These are phyloP conservation scores for Fistularia commersonii DNA, from an alignment of 2,797 vertebrate genomes.

Conservation along the genomic window DNA sequence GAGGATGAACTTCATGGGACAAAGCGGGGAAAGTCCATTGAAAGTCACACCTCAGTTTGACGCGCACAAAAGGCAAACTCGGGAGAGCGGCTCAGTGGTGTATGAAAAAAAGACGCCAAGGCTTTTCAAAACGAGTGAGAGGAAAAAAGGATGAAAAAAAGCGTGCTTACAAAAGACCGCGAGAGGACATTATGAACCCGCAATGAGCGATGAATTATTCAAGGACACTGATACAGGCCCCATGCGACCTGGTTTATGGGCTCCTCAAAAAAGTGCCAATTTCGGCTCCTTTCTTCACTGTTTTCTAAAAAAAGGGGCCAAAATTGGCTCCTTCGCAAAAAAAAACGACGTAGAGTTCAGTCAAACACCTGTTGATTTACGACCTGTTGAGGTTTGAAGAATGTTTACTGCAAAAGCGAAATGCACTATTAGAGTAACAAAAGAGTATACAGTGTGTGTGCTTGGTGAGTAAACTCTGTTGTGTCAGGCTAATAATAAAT, in stretches of 20 bases:
- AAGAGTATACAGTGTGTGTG: constrained; percentile 38
- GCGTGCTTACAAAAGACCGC: constrained; percentile 89
- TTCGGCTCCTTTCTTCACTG: constrained; percentile 61
- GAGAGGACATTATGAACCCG: constrained; percentile 98
- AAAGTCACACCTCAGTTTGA: constrained; percentile 96
- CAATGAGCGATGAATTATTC: constrained; percentile 99
- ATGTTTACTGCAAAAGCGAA: constrained; percentile 10
- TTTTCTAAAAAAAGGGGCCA: constrained; percentile 50
- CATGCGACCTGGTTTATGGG: constrained; percentile 87
- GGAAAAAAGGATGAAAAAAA: constrained; percentile 91
- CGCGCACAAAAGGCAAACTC: constrained; percentile 89
- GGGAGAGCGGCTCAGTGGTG: constrained; percentile 89
- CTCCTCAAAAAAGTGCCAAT: constrained; percentile 83
- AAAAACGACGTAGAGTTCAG: neutral
- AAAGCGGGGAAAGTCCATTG: constrained; percentile 97
- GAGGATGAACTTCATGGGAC: constrained; percentile 99
- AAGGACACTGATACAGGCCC: constrained; percentile 85
- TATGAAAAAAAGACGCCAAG: constrained; percentile 89
- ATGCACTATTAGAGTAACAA: constrained; percentile 30
- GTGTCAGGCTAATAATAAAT: constrained; percentile 1
- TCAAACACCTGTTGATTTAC: constrained; percentile 73
- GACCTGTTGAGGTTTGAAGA: constrained; percentile 46
- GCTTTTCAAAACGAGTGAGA: constrained; percentile 87
- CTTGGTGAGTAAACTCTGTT: constrained; percentile 20
- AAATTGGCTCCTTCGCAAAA: too few species aligned